Evolutionary conservation across 2,113 vertebrate species (phyloP).

Genomic region (Poeciliopsis prolifica): DNA sequence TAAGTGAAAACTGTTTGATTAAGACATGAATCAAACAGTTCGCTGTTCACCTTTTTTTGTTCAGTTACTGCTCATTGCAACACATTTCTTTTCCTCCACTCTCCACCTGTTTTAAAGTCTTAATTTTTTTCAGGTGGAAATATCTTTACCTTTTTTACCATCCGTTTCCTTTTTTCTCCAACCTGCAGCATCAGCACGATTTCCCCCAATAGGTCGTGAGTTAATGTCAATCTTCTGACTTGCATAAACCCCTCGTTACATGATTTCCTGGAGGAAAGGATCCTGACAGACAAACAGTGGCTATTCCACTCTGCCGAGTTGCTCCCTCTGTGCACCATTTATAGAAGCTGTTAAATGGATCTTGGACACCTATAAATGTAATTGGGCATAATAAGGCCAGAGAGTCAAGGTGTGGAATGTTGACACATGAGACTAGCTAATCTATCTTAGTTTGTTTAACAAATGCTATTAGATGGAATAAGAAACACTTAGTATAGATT

Average conservation of each 20-base stretch:
- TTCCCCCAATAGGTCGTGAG: slow-evolving; percentile 47
- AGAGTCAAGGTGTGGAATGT: not conserved
- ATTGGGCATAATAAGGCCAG: not conserved
- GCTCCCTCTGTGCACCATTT: slow-evolving; percentile 22
- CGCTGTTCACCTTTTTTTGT: not conserved
- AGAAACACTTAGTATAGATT: not conserved
- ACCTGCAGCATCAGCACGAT: slow-evolving; percentile 50
- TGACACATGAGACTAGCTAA: not conserved
- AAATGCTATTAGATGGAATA: not conserved
- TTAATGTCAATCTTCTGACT: slow-evolving; percentile 51
- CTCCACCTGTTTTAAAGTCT: not conserved
- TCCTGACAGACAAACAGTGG: slow-evolving; percentile 21
- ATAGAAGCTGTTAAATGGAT: slow-evolving; percentile 12
- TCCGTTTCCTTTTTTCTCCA: slow-evolving; percentile 4
- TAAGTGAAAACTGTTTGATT: no score
- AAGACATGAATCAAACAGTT: no score
- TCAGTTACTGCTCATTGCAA: not conserved
- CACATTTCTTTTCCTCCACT: not conserved
- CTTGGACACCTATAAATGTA: not conserved
- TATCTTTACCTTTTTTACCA: not conserved
- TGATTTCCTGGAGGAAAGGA: slow-evolving; percentile 40
- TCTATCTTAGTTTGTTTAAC: not conserved
- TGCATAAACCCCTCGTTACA: slow-evolving; percentile 45
- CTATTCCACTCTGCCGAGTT: slow-evolving; percentile 28
- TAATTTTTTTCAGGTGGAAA: not conserved